Conservation (phyloP, 1,140 invertebrate species). For the Pteromalus puparum region DNA sequence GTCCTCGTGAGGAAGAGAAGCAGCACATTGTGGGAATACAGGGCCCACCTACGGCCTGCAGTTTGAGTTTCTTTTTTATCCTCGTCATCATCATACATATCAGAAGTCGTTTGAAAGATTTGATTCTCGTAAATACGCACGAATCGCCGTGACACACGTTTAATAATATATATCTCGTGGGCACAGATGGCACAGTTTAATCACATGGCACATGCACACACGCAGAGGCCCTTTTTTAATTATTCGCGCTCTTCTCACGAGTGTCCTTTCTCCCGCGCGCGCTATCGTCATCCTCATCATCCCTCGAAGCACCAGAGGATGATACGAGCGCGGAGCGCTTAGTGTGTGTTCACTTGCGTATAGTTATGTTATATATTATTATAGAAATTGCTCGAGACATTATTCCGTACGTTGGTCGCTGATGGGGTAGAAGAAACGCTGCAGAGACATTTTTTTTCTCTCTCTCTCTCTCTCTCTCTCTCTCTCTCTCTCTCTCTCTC, state of each 20-base stretch:
- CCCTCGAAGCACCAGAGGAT: not conserved
- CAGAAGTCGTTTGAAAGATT: constrained; percentile 51
- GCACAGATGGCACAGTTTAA: constrained; percentile 68
- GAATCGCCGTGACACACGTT: constrained; percentile 30
- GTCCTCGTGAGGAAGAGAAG: not conserved
- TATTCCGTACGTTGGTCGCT: not conserved
- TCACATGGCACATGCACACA: constrained; percentile 59
- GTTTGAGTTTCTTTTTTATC: not conserved
- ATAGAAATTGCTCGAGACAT: constrained; percentile 1
- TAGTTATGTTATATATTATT: not conserved
- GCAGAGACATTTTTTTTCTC: not conserved
- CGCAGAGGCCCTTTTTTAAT: constrained; percentile 30
- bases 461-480: constrained; percentile 12
- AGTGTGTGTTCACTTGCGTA: not conserved
- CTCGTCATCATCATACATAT: constrained; percentile 17
- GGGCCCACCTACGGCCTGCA: not conserved
- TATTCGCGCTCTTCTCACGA: not conserved
- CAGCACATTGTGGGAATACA: not conserved
- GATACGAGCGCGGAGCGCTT: not conserved
- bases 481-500: too few relatives aligned
- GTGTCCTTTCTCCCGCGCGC: not conserved
- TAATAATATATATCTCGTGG: constrained; percentile 45
- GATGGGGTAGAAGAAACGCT: not conserved
- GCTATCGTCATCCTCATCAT: not conserved
- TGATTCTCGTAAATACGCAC: constrained; percentile 24